Percentiles rank a stretch among this genome's conserved stretches.
phyloP scores from a whole-genome alignment of 1,140 invertebrate species.

The Bombus fervidus region DNA sequence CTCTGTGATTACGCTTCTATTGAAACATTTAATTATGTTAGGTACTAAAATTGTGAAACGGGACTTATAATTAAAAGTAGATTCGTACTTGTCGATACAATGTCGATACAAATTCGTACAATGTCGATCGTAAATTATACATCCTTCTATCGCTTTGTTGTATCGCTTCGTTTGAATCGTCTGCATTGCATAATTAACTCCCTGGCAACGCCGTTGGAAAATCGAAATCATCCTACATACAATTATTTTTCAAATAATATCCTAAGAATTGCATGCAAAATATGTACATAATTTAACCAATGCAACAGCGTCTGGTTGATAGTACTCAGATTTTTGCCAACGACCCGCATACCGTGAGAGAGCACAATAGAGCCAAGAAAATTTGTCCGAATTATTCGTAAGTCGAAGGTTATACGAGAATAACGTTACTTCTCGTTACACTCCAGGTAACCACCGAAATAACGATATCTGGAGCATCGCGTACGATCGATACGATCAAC shows the following conservation, averaged over 20 bases:
- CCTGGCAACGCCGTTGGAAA: background rate
- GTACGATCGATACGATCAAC: slow-evolving; percentile 1
- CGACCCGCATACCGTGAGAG: too few species aligned
- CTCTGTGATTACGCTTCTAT: background rate
- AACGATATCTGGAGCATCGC: too few species aligned
- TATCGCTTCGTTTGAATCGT: background rate
- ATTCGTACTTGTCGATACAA: too few species aligned
- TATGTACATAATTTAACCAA: too few species aligned
- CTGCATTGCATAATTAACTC: background rate
- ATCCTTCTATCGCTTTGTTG: too few species aligned
- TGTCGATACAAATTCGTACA: too few species aligned
- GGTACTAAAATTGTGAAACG: background rate
- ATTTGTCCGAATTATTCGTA: background rate
- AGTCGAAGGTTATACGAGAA: too few species aligned
- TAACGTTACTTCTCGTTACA: too few species aligned
- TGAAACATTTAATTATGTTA: background rate
- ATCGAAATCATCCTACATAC: background rate
- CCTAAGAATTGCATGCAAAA: background rate
- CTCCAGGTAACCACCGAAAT: too few species aligned
- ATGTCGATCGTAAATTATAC: too few species aligned
- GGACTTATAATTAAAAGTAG: background rate
- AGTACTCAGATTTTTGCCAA: background rate
- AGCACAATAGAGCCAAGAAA: background rate
- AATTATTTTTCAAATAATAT: too few species aligned
- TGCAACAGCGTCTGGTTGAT: background rate